phyloP scores from a whole-genome alignment of 2,797 vertebrate genomes.

The Sus cebifrons region DNA sequence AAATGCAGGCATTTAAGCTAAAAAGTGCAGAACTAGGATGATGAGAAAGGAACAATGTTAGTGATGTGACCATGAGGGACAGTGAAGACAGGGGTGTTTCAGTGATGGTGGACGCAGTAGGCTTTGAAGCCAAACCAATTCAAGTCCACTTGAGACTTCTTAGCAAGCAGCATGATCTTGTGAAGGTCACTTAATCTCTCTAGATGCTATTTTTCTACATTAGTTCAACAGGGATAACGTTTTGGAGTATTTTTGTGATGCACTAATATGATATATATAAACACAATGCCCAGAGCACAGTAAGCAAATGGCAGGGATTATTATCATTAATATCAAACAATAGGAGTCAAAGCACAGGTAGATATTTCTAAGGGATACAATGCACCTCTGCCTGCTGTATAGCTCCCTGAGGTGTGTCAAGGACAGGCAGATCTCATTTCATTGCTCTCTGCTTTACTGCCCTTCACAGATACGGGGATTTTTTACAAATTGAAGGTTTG shows the following conservation, averaged over 20 bases:
- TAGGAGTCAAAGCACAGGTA: neutral
- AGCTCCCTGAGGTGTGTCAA: neutral
- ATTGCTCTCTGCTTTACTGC: neutral
- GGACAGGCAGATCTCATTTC: neutral
- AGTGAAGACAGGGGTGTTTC: neutral
- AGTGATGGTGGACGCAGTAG: neutral
- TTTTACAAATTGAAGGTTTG: neutral
- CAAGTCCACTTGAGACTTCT: neutral
- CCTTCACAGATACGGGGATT: no score
- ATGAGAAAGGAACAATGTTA: neutral
- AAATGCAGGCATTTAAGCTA: neutral
- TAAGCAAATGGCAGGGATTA: neutral
- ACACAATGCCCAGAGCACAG: neutral
- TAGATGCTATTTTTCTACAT: neutral
- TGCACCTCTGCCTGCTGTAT: neutral
- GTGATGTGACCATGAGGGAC: neutral
- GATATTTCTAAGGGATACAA: neutral
- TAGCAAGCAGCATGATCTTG: neutral
- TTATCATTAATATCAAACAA: neutral
- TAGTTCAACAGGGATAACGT: neutral
- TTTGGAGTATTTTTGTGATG: slow-evolving; percentile 39
- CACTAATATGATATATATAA: neutral
- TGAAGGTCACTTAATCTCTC: slow-evolving; percentile 8
- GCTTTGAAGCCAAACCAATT: neutral
- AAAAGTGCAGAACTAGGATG: no score